Conservation (phyloP, 2,888 invertebrate species). For the Galerucella pusilla region DNA sequence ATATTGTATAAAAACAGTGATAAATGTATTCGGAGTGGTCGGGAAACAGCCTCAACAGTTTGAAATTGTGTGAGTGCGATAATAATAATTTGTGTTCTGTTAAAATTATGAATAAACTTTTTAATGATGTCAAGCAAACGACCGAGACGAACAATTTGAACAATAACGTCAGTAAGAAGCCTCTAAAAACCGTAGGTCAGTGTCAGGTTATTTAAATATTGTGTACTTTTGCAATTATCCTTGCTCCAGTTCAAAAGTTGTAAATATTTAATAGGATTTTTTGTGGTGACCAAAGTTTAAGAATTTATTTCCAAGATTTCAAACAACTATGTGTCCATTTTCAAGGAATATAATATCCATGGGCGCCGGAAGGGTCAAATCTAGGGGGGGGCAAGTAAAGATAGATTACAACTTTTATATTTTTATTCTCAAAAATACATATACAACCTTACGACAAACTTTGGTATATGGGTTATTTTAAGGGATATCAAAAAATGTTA, state of each 20-base stretch:
- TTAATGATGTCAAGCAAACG: conserved; percentile 46
- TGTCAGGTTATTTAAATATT: conserved; percentile 46
- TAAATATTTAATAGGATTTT: background rate
- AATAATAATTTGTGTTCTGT: conserved; percentile 49
- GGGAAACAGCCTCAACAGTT: conserved; percentile 38
- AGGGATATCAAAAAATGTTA: no score
- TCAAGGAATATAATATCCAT: no score
- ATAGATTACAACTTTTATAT: no score
- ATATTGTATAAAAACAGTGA: background rate
- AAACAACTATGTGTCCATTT: no score
- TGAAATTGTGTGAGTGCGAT: conserved; percentile 46
- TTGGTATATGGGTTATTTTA: no score
- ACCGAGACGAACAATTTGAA: conserved; percentile 56
- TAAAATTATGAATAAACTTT: conserved; percentile 44
- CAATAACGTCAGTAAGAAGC: conserved; percentile 49
- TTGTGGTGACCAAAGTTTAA: no score
- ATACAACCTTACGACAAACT: no score
- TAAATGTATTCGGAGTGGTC: conserved; percentile 50
- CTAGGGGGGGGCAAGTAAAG: no score
- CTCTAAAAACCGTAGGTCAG: conserved; percentile 54
- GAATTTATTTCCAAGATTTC: no score
- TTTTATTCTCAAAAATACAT: no score
- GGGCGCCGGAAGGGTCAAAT: no score
- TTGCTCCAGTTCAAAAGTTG: background rate
- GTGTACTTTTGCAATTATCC: background rate